Evolutionary conservation across 2,888 invertebrate species (phyloP).

Genomic region (Philhelius pedissequus): DNA sequence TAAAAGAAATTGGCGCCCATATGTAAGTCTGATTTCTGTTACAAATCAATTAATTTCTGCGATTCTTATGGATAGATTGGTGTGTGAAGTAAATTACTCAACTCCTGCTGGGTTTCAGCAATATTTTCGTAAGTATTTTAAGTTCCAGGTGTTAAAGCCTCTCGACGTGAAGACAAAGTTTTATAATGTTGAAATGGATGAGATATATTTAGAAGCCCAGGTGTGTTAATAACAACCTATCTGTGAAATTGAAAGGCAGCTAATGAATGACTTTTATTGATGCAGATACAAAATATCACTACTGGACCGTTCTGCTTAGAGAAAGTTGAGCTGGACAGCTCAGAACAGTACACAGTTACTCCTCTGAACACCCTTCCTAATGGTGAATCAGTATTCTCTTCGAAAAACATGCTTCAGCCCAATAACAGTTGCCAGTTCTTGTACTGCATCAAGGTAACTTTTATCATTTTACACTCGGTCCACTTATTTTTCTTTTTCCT

Average conservation of each 20-base stretch:
- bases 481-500: not conserved
- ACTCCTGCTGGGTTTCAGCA: slow-evolving; percentile 87
- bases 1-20: slow-evolving; percentile 99
- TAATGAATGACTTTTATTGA: not conserved
- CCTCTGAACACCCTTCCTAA: slow-evolving; percentile 85
- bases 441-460: slow-evolving; percentile 86
- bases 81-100: slow-evolving; percentile 96
- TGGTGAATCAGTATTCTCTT: slow-evolving; percentile 87
- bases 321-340: slow-evolving; percentile 95
- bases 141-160: slow-evolving; percentile 98
- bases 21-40: slow-evolving; percentile 82
- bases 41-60: not conserved
- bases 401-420: slow-evolving; percentile 90
- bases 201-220: slow-evolving; percentile 86
- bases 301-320: slow-evolving; percentile 95
- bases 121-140: slow-evolving; percentile 97
- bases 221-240: slow-evolving; percentile 74
- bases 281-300: slow-evolving; percentile 94
- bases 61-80: slow-evolving; percentile 82
- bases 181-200: slow-evolving; percentile 94
- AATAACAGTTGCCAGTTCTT: slow-evolving; percentile 96
- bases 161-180: slow-evolving; percentile 99
- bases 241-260: not conserved
- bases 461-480: not conserved
- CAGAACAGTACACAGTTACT: slow-evolving; percentile 90